These are phyloP conservation scores for Caranx melampygus DNA, from an alignment of 2,113 vertebrate genomes.

Conservation along the genomic window DNA sequence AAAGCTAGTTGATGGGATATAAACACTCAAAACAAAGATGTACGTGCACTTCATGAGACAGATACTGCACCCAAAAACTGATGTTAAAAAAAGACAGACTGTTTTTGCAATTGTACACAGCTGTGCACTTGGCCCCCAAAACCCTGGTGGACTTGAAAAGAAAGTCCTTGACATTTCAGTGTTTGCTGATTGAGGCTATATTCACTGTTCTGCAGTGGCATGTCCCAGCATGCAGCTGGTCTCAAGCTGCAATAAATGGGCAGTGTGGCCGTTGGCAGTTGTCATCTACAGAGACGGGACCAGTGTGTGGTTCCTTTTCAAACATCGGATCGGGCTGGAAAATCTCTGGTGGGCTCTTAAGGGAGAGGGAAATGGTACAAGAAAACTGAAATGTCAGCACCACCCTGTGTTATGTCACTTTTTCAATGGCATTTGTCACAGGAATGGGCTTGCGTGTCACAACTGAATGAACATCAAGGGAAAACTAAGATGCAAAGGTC, in stretches of 20 bases:
- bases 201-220: conserved; percentile 13
- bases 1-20: conserved; percentile 56
- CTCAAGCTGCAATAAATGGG: conserved; percentile 62
- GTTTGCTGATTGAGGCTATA: conserved; percentile 34
- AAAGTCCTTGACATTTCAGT: conserved; percentile 25
- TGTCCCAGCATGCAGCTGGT: conserved; percentile 23
- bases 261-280: conserved; percentile 37
- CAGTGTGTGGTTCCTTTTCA: conserved; percentile 39
- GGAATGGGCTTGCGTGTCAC: conserved; percentile 8
- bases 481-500: conserved; percentile 56
- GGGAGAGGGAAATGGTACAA: conserved; percentile 29
- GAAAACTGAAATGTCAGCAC: conserved; percentile 58
- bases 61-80: neutral
- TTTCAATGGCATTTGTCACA: conserved; percentile 38
- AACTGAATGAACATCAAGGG: conserved; percentile 20
- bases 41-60: conserved; percentile 27
- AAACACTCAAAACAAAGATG: conserved; percentile 53
- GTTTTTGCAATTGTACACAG: neutral
- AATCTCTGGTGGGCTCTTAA: conserved; percentile 18
- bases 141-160: conserved; percentile 10
- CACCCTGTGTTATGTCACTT: conserved; percentile 39
- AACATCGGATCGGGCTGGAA: conserved; percentile 42
- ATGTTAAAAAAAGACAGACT: neutral
- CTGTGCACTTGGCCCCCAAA: conserved; percentile 19
- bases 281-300: conserved; percentile 29